Base-by-base conservation (phyloP, 2,113 vertebrate species). In the Microtus oregoni region DNA sequence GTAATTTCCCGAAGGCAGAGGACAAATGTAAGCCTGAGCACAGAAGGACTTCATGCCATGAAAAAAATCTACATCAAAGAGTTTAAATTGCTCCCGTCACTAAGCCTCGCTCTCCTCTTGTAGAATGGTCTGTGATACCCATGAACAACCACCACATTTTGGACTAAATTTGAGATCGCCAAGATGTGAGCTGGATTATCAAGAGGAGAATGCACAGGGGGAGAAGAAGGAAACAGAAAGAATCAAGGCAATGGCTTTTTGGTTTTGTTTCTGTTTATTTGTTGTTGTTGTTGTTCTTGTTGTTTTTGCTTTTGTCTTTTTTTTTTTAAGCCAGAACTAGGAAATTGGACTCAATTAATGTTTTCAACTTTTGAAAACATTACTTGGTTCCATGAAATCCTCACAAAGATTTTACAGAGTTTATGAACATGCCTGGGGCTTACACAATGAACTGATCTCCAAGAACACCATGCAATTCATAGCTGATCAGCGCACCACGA, bases 11-110 rank as follows among this genome's bases (percentile, higher is more conserved):
- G 87, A 3, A 70, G 94, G 73, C 81, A 91, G 76, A 94, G 76
- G 88, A 92, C 90, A 94, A 63, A 94, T 88, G 88, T 94, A 96
- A 94, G 5, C 78, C 95, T 96, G 76, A 86, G 77, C 92, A 91
- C 67, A 86, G 73, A 72, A 92, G 92, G 32, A 86, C 52, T 41
- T 92, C 73, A 78, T 17, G 61, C 65, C 65, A n/a, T 12, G 44
- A 28, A n/a, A 81, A 88, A 81, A 67, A 73, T 38, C 76, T 61
- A 24, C 35, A 38, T 70, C 14, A 2, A 52, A 58, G 58, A 92
- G 32, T 90, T 92, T 95, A 92, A 88, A 75, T 76, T 38, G 72
- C 41, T 86, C 30, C 70, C 35, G 20, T 81, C 19, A 7, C 90
- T 52, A 89, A 88, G 38, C 72, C 38, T 94, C 26, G 24, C 32